Evolutionary conservation across 2,113 vertebrate genomes (phyloP), one percentile per base, ranked within the genome.

Genomic region (Cochlearius cochlearius): DNA sequence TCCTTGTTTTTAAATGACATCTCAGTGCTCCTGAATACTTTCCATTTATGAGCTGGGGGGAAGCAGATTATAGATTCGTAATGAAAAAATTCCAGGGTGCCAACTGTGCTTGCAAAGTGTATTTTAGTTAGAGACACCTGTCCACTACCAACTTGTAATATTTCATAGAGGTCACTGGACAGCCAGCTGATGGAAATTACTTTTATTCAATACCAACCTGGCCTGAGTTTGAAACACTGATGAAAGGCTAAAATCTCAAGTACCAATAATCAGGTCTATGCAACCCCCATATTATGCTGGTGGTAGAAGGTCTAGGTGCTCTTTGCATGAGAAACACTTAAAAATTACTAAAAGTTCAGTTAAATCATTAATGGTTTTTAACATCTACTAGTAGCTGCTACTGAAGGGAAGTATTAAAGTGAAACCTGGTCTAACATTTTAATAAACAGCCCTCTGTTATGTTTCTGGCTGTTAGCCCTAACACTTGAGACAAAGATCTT

Each of bases 101-200:
- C 95, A 96, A 88, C 93, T 96, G 80, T 82, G 60, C 77, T 88
- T 88, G 85, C 25, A 4, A 73, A 90, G 58, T 86, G 43, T 69
- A 78, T 95, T 97, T 97, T 95, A 96, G 93, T 97, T 91, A 50
- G 41, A 94, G 94, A 91, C 93, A 96, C 91, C 94, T 97, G 94
- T 97, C 96, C 63, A 43, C 92, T 60, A 95, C 59, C 49, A 92
- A 85, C 30, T 87, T 96, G 34, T 69, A 85, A 47, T 93, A 68
- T 93, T 86, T 96, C 69, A 63, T 11, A 87, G 96, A 87, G 91
- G 74, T 91, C 87, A 95, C 63, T 59, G 87, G 95, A 52, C 52
- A 96, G 85, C 45, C 63, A 89, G 72, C 83, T 95, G 74, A 85
- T 86, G 72, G 73, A 94, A 92, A 66, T 93, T 5, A n/a, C 43